Percentiles rank a stretch among this genome's conserved stretches.
Conservation (phyloP, 2,797 vertebrate genomes). For the Caiman crocodilus region DNA sequence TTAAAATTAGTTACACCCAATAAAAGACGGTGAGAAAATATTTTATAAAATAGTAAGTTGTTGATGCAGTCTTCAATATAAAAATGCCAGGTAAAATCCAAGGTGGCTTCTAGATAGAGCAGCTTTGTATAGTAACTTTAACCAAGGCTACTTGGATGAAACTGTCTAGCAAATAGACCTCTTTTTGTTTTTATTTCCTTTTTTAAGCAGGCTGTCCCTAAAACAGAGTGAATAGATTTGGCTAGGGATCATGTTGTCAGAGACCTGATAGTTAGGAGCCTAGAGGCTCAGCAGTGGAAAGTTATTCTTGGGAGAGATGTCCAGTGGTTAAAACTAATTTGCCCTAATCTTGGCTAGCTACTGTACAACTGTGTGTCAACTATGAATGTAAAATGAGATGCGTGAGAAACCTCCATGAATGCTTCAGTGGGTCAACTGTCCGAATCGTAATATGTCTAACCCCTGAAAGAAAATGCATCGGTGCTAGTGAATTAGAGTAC, state of each 20-base stretch:
- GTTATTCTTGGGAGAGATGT: background rate
- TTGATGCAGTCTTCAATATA: background rate
- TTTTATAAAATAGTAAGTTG: too few relatives aligned
- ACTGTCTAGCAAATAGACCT: background rate
- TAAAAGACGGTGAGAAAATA: too few relatives aligned
- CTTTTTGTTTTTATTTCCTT: background rate
- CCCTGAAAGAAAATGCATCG: background rate
- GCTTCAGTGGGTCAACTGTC: background rate
- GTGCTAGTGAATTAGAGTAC: background rate
- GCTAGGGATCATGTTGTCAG: background rate
- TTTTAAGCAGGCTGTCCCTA: background rate
- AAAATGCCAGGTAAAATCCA: constrained; percentile 1
- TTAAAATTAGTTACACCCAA: background rate
- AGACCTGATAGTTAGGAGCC: background rate
- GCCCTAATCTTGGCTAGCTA: background rate
- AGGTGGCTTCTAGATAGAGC: background rate
- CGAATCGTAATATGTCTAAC: background rate
- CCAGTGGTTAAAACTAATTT: background rate
- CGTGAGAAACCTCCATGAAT: background rate
- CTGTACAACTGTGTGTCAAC: background rate
- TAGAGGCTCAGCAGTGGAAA: background rate
- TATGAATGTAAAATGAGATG: background rate
- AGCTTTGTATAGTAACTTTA: background rate
- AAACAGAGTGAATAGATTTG: background rate
- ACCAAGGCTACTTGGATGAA: background rate